Evolutionary conservation across 2,797 vertebrate species (phyloP).

Genomic region (Pseudomugil gertrudae): DNA sequence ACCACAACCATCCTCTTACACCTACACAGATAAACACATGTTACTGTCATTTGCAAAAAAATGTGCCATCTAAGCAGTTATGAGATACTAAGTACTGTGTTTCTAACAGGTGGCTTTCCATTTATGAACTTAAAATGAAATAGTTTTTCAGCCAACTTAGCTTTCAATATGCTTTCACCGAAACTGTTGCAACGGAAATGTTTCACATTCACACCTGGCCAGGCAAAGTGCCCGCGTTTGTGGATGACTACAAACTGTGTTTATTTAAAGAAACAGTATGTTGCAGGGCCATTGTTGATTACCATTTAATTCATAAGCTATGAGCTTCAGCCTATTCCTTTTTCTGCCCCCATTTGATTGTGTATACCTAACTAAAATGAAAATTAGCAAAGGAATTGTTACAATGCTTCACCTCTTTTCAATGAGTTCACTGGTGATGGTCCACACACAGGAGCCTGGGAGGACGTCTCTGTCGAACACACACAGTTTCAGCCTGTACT

Average conservation of each 20-base stretch:
- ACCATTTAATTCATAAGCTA: no score
- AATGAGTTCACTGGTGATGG: slow-evolving; percentile 95
- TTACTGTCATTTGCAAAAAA: not conserved
- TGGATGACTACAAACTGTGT: no score
- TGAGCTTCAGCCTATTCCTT: no score
- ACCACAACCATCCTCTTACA: slow-evolving; percentile 97
- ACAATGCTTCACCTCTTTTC: slow-evolving; percentile 85
- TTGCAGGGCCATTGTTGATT: no score
- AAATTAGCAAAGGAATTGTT: not conserved
- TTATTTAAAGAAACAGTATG: no score
- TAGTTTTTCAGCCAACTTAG: not conserved
- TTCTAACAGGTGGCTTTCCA: not conserved
- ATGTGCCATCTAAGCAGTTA: not conserved
- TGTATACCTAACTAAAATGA: no score
- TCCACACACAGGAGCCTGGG: slow-evolving; percentile 94
- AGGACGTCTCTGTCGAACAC: slow-evolving; percentile 96
- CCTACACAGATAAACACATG: slow-evolving; percentile 71
- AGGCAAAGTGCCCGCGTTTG: not conserved
- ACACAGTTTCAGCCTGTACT: slow-evolving; percentile 90
- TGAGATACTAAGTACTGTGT: not conserved
- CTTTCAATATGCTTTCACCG: not conserved
- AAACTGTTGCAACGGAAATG: not conserved
- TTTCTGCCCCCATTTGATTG: no score
- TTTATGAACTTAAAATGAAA: slow-evolving; percentile 12
- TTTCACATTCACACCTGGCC: not conserved